Evolutionary conservation across 2,797 vertebrate species (phyloP).

Genomic region (Artibeus jamaicensis): DNA sequence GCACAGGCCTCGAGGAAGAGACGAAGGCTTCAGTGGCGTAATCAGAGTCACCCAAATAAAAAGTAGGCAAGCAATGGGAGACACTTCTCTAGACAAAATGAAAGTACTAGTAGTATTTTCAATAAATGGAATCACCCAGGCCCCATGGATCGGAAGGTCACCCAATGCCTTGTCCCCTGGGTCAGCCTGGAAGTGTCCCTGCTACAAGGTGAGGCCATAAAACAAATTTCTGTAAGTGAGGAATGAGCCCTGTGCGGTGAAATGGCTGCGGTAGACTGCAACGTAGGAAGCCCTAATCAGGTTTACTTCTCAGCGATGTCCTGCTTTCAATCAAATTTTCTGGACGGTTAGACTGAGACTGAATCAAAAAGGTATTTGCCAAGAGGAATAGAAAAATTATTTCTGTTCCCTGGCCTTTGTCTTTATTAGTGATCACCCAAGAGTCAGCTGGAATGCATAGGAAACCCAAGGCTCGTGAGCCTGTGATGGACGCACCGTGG

Average conservation of each 20-base stretch:
- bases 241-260: background rate
- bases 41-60: background rate
- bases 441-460: background rate
- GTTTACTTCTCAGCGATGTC: background rate
- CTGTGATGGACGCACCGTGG: background rate
- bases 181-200: background rate
- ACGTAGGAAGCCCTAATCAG: constrained; percentile 2
- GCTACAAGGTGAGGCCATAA: background rate
- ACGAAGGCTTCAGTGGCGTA: background rate
- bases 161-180: background rate
- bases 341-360: constrained; percentile 20
- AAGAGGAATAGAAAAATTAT: background rate
- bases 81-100: background rate
- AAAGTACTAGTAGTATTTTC: background rate
- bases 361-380: constrained; percentile 35
- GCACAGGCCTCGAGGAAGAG: background rate
- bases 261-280: background rate
- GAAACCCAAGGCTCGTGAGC: background rate
- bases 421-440: background rate
- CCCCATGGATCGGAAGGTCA: accelerated
- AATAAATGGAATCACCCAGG: background rate
- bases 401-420: constrained; percentile 1
- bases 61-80: background rate
- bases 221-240: background rate
- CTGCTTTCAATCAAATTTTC: constrained; percentile 56